These are phyloP conservation scores for Acronicta leporina DNA, from an alignment of 2,888 invertebrate species.

Conservation along the genomic window DNA sequence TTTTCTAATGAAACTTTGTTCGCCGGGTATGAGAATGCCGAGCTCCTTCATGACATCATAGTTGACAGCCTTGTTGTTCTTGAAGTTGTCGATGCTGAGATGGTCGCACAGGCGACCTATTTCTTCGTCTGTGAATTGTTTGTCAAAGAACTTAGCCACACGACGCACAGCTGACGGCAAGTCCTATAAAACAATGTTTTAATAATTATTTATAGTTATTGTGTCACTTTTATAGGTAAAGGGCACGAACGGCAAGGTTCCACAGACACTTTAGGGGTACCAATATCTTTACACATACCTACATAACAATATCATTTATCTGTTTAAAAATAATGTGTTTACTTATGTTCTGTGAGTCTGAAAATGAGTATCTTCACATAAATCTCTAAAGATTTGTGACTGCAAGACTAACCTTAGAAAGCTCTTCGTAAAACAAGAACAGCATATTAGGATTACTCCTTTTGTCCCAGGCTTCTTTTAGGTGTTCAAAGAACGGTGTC, in stretches of 20 bases:
- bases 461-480: constrained; percentile 93
- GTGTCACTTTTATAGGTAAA: no score
- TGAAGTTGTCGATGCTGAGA: constrained; percentile 94
- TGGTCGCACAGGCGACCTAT: constrained; percentile 91
- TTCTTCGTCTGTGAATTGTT: constrained; percentile 88
- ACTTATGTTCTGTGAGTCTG: no score
- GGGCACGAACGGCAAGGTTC: no score
- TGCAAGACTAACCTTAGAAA: constrained; percentile 88
- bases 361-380: no score
- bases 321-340: no score
- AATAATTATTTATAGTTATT: neutral
- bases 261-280: no score
- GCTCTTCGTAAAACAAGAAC: constrained; percentile 94
- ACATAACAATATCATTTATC: no score
- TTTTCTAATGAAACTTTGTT: constrained; percentile 91
- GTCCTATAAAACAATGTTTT: constrained; percentile 84
- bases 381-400: no score
- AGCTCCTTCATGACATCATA: constrained; percentile 90
- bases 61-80: constrained; percentile 94
- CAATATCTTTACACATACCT: no score
- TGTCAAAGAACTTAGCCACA: constrained; percentile 90
- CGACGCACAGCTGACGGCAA: constrained; percentile 88
- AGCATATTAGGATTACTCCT: constrained; percentile 91
- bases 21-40: constrained; percentile 89
- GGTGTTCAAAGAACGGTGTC: constrained; percentile 94